phyloP scores from a whole-genome alignment of 2,113 vertebrate species.

The Pampusana beccarii region DNA sequence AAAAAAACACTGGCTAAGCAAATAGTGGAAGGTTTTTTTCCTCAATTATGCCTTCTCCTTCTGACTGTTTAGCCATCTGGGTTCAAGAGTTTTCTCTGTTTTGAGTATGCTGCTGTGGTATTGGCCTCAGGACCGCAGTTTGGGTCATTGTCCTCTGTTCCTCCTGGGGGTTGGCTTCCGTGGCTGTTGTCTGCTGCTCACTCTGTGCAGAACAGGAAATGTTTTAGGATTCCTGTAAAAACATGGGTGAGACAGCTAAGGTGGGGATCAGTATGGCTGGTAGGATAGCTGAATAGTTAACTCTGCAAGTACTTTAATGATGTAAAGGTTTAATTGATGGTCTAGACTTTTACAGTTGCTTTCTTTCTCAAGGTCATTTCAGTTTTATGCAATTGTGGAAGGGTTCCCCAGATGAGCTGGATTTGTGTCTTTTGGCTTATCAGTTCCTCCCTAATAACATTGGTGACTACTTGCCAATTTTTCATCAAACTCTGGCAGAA shows the following conservation, averaged over 20 bases:
- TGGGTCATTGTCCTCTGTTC: not conserved
- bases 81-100: not conserved
- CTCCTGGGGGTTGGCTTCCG: not conserved
- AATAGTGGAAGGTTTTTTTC: not conserved
- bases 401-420: not conserved
- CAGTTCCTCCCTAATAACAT: not conserved
- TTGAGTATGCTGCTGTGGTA: not conserved
- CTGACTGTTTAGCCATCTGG: not conserved
- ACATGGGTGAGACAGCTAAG: not conserved
- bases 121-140: fast-evolving
- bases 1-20: not conserved
- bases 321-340: not conserved
- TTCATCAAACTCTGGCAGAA: not conserved
- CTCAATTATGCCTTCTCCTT: not conserved
- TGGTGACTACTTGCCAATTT: not conserved
- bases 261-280: not conserved
- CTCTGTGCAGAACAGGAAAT: not conserved
- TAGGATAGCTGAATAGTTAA: not conserved
- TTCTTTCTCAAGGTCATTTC: not conserved
- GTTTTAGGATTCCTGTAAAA: not conserved
- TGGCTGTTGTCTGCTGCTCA: not conserved
- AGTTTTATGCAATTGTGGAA: not conserved
- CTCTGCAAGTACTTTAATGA: not conserved
- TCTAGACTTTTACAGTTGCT: not conserved
- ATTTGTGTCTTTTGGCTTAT: not conserved